phyloP scores from a whole-genome alignment of 2,888 invertebrate species.

The Itoplectis maculator region DNA sequence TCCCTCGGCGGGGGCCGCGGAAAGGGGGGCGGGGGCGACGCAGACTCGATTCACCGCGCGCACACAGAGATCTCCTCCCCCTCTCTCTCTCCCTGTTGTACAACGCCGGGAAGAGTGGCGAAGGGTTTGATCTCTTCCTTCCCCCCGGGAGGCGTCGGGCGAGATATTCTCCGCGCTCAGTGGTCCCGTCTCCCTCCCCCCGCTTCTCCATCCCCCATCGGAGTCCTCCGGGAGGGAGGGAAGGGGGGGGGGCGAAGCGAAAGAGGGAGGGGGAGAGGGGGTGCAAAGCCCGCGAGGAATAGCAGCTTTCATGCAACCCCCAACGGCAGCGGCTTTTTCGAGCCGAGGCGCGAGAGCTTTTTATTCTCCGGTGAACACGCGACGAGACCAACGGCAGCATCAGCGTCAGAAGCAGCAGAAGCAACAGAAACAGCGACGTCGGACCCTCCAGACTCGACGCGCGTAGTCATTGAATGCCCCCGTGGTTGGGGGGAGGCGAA shows the following conservation, averaged over 20 bases:
- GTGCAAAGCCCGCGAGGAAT: constrained; percentile 32
- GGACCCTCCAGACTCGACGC: constrained; percentile 44
- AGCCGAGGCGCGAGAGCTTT: constrained; percentile 42
- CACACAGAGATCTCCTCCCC: no score
- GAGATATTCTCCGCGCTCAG: constrained; percentile 31
- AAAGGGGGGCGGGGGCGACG: neutral
- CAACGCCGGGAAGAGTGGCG: constrained; percentile 29
- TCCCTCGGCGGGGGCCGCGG: neutral
- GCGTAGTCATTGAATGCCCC: constrained; percentile 55
- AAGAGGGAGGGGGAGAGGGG: no score
- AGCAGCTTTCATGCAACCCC: constrained; percentile 43
- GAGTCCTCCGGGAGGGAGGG: no score
- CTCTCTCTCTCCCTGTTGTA: no score
- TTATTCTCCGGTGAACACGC: constrained; percentile 42
- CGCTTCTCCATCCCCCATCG: no score
- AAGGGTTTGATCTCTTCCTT: constrained; percentile 46
- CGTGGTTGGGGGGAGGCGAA: neutral
- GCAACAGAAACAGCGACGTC: no score
- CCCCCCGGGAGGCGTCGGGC: constrained; percentile 27
- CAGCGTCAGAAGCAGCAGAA: no score
- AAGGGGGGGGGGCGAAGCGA: no score
- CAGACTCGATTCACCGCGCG: constrained; percentile 33
- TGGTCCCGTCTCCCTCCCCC: neutral
- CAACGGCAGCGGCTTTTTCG: constrained; percentile 1
- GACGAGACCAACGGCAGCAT: constrained; percentile 24